Percentiles rank a stretch among this genome's conserved stretches.
Conservation (phyloP, 1,140 invertebrate genomes). For the Atta colombica region DNA sequence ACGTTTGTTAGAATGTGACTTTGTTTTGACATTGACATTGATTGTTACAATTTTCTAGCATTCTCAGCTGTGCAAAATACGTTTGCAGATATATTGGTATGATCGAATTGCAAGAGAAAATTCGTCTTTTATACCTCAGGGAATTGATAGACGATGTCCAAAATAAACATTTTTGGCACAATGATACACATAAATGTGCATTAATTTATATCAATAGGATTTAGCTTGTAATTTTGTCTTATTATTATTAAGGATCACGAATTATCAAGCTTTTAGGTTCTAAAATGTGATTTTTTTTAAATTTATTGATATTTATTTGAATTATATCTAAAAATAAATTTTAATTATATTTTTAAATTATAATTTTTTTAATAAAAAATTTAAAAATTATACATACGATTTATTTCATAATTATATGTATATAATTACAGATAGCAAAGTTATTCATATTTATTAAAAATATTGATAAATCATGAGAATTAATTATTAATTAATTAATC, state of each 20-base stretch:
- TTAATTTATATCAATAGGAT: slow-evolving; percentile 62
- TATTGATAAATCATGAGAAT: background rate
- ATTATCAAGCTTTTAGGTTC: background rate
- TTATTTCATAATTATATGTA: too few relatives aligned
- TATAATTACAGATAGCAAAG: background rate
- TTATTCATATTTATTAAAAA: background rate
- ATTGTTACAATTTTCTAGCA: background rate
- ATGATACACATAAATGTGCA: slow-evolving; percentile 15
- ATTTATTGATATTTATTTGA: background rate
- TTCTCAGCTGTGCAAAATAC: background rate
- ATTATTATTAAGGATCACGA: background rate
- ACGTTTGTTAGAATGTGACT: background rate
- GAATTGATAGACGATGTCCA: background rate
- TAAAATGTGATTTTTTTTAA: background rate
- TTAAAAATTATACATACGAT: too few relatives aligned
- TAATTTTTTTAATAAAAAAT: too few relatives aligned
- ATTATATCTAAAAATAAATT: background rate
- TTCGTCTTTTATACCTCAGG: background rate
- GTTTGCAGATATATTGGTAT: background rate
- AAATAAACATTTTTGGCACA: slow-evolving; percentile 65
- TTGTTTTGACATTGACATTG: background rate
- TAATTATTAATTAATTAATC: background rate
- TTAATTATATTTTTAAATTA: too few relatives aligned
- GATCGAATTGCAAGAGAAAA: background rate
- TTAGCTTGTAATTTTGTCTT: slow-evolving; percentile 61